Evolutionary conservation across 1,140 invertebrate species (phyloP).

Genomic region (Drosophila jambulina): DNA sequence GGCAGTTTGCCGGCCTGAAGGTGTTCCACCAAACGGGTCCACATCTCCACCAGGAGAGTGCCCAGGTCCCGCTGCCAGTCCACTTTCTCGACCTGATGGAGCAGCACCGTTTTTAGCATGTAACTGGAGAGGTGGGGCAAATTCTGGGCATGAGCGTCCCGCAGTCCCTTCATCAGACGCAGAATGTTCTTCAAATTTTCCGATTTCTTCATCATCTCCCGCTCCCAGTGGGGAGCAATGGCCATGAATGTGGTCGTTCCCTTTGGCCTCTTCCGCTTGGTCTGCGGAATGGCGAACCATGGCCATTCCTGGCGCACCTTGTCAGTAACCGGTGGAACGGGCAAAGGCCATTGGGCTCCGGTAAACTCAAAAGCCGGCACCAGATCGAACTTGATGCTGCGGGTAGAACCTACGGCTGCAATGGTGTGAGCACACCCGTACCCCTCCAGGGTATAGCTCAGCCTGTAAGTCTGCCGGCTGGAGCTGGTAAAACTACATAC

Average conservation of each 20-base stretch:
- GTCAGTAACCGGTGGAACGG: background rate
- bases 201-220: conserved; percentile 26
- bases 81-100: conserved; percentile 7
- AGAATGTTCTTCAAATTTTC: conserved; percentile 46
- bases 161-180: conserved; percentile 51
- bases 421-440: conserved; percentile 49
- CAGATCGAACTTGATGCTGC: conserved; percentile 42
- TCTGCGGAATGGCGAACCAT: conserved; percentile 46
- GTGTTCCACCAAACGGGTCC: conserved; percentile 24
- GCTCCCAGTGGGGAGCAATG: conserved; percentile 54
- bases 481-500: background rate
- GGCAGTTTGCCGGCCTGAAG: background rate
- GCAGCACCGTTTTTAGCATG: conserved; percentile 51
- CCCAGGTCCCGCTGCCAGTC: conserved; percentile 30
- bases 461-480: background rate
- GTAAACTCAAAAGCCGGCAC: conserved; percentile 44
- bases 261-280: background rate
- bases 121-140: conserved; percentile 46
- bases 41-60: conserved; percentile 32
- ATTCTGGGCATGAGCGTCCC: conserved; percentile 7
- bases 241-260: conserved; percentile 36
- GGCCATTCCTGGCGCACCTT: background rate
- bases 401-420: background rate
- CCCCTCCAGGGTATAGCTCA: conserved; percentile 22
- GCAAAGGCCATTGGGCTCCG: conserved; percentile 19